These are phyloP conservation scores for Epinephelus malabaricus DNA, from an alignment of 2,797 vertebrate species.

Conservation along the genomic window DNA sequence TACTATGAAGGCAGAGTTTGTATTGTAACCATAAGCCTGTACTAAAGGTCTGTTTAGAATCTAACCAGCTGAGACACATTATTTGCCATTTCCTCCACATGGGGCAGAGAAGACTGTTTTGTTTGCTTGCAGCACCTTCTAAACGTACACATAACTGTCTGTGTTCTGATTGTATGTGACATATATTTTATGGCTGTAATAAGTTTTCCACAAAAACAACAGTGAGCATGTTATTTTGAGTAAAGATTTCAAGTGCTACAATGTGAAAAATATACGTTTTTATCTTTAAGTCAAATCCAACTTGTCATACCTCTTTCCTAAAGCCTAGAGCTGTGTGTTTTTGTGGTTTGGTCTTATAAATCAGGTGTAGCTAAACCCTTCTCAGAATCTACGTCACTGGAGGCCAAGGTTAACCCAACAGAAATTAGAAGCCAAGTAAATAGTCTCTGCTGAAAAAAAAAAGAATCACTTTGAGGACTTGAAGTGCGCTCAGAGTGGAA, in stretches of 20 bases:
- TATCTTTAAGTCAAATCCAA: background rate
- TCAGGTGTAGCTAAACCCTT: background rate
- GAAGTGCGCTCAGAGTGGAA: background rate
- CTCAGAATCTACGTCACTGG: slow-evolving; percentile 9
- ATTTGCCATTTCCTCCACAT: slow-evolving; percentile 48
- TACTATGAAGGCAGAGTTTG: background rate
- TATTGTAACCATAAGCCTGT: slow-evolving; percentile 4
- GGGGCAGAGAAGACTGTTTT: slow-evolving; percentile 21
- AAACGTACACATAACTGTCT: slow-evolving; percentile 21
- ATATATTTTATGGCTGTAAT: slow-evolving; percentile 1
- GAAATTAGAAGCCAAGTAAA: slow-evolving; percentile 30
- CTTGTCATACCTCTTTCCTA: background rate
- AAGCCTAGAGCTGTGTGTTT: background rate
- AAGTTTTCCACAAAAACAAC: background rate
- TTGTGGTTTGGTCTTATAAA: slow-evolving; percentile 12
- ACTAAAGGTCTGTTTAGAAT: slow-evolving; percentile 28
- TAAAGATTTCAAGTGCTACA: background rate
- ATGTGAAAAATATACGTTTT: background rate
- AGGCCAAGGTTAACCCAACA: slow-evolving; percentile 10
- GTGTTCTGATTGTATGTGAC: background rate
- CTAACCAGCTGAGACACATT: slow-evolving; percentile 60
- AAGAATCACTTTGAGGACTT: background rate
- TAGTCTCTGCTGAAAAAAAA: background rate
- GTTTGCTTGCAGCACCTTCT: slow-evolving; percentile 23
- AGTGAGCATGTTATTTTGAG: background rate